These are phyloP conservation scores for Onchidella celtica DNA, from an alignment of 2,888 invertebrate species.

Conservation along the genomic window DNA sequence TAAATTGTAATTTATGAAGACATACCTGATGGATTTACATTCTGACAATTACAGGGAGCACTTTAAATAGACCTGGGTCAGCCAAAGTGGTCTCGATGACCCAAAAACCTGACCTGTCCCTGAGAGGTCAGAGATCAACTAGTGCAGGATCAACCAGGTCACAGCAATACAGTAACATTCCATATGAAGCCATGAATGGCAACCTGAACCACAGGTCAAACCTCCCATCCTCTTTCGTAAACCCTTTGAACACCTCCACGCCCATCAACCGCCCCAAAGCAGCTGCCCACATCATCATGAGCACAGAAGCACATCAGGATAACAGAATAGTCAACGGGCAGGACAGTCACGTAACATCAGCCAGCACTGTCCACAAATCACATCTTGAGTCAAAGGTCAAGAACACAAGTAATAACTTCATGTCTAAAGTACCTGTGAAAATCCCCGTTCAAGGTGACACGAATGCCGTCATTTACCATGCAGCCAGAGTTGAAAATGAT, in stretches of 20 bases:
- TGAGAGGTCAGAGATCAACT: constrained; percentile 54
- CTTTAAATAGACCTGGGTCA: constrained; percentile 61
- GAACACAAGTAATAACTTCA: constrained; percentile 66
- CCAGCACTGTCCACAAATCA: constrained; percentile 49
- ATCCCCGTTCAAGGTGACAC: background rate
- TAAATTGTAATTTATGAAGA: too few relatives aligned
- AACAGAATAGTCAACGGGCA: background rate
- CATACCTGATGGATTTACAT: too few relatives aligned
- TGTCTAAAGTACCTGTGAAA: constrained; percentile 63
- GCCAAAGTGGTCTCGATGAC: constrained; percentile 57
- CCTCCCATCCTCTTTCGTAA: constrained; percentile 42
- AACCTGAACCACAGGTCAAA: constrained; percentile 47
- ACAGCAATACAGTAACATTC: constrained; percentile 13
- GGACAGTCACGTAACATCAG: background rate
- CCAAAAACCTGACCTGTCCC: constrained; percentile 50
- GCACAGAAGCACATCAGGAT: constrained; percentile 19
- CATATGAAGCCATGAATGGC: background rate
- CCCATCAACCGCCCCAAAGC: constrained; percentile 67
- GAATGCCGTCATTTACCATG: constrained; percentile 31
- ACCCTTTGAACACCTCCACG: constrained; percentile 50
- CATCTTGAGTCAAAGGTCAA: constrained; percentile 57
- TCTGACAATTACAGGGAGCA: constrained; percentile 1
- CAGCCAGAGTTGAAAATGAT: background rate
- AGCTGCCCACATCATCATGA: constrained; percentile 72
- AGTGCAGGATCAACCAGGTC: constrained; percentile 61